Base-by-base conservation (phyloP, 2,797 vertebrate genomes). In the Danionella dracula region DNA sequence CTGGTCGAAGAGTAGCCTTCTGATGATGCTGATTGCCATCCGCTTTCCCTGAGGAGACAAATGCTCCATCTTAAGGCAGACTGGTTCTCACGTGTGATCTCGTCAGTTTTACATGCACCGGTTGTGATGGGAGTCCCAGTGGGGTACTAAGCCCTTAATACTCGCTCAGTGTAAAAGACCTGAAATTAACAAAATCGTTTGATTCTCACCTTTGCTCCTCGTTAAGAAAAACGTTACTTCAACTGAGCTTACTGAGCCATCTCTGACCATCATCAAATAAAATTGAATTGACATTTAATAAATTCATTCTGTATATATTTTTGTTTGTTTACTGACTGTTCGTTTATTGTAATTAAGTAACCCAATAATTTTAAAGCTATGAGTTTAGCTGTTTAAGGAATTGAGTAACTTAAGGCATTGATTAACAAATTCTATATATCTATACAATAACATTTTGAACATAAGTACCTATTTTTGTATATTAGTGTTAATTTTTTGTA, bases 191-290 rank as follows among this genome's bases (percentile, higher is more conserved):
- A 70, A 66, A 49, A 61, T n/a, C 11, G 11, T 49, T 66, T 70
- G 21, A 35, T 68, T 48, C 45, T 58, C 68, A 70, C 70, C 58
- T 70, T 68, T 61, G 40, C 53, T 20, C 32, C 34, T 38, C 58
- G 57, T 23, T 10, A 56, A 40, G 51, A 10, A 13, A 71, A 58
- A 50, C 42, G 23, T 38, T 32, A 35, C 37, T n/a, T 21, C 19
- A 31, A 42, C 48, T 51, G n/a, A 23, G 61, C 57, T 75, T 15
- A 1, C 55, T 4, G 45, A 66, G 41, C 66, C 66, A 61, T 53
- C 38, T 20, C n/a, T n/a, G n/a, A n/a, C n/a, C n/a, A n/a, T n/a
- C n/a, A n/a, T n/a, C n/a, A n/a, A n/a, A n/a, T n/a, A n/a, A n/a
- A n/a, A n/a, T n/a, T n/a, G n/a, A n/a, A n/a, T n/a, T n/a, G n/a